Base-by-base conservation (phyloP, 1,140 invertebrate species). In the Spodoptera litura region DNA sequence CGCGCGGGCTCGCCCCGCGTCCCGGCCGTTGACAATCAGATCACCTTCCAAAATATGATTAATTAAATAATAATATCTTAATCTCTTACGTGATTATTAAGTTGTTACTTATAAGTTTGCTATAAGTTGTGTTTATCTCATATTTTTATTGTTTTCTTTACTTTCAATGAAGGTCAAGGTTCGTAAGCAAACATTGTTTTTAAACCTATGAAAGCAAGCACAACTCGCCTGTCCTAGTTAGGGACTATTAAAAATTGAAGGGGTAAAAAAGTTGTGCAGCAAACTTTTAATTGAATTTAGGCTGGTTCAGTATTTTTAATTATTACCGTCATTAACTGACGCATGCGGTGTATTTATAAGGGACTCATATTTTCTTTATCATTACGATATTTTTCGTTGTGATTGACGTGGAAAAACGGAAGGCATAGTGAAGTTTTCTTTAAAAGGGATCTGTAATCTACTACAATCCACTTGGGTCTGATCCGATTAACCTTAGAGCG, bases 1-100 rank as follows among this genome's bases (percentile, higher is more conserved):
- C 73, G 76, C 56, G 78, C 81, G 81, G 55, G 79, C 78, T 82
- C 78, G 81, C 81, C 58, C 77, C 73, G 82, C 70, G 78, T 80
- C 76, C 82, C 73, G 75, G 78, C 82, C 68, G 72, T 71, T 74
- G 78, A 78, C 70, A 68, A 52, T 64, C 56, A 74, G 25, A 74
- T 25, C 71, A 56, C 13, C 35, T 59, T 51, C 56, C 55, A 73
- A 73, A 59, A 73, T 44, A 73, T n/a, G 70, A 61, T 73, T 51
- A 73, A 27, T 27, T 61, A n/a, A 61, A 73, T 44, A 44, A 38
- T 4, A 6, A 44, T 51, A n/a, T 73, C 71, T 51, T 15, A 38
- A 11, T 61, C 20, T 61, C 4, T 73, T 44, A 38, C 51, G 27
- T 35, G 12, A 15, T 55, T 31, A 27, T 25, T 8, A 59, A 73